phyloP scores from a whole-genome alignment of 2,888 invertebrate genomes.

The Pollenia labialis region DNA sequence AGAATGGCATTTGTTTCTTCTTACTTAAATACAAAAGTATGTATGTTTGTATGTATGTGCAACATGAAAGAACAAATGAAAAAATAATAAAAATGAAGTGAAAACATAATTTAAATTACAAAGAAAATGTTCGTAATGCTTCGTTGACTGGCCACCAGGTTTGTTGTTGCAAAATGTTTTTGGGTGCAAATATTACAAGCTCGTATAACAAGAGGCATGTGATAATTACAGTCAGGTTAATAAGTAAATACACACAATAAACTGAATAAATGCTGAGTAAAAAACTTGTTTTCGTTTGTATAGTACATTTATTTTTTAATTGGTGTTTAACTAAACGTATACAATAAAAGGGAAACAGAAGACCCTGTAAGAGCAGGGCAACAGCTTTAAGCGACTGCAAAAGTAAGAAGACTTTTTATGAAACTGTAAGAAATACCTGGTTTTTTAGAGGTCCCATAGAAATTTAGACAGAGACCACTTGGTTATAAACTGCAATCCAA shows the following conservation, averaged over 20 bases:
- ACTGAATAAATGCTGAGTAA: neutral
- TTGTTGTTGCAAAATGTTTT: constrained; percentile 55
- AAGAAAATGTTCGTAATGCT: constrained; percentile 69
- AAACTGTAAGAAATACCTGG: too few species aligned
- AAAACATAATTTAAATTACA: constrained; percentile 70
- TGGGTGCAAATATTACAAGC: constrained; percentile 63
- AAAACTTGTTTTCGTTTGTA: neutral
- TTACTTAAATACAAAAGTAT: neutral
- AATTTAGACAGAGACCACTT: too few species aligned
- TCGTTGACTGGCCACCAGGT: constrained; percentile 73
- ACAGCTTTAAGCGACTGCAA: neutral
- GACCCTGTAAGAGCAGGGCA: neutral
- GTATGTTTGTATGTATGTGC: neutral
- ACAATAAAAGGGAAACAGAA: constrained; percentile 7
- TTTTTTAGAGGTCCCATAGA: too few species aligned
- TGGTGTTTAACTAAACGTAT: constrained; percentile 49
- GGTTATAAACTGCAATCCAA: too few species aligned
- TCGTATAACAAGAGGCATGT: constrained; percentile 65
- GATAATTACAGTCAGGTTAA: constrained; percentile 65
- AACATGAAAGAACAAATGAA: constrained; percentile 15
- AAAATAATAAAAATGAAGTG: constrained; percentile 51
- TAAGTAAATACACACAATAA: constrained; percentile 44
- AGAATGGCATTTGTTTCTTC: constrained; percentile 35
- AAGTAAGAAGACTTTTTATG: neutral
- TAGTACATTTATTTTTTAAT: constrained; percentile 53